A percentile compares a stretch with the other conserved stretches of the same genome.
These are phyloP conservation scores for Echinops telfairi DNA, from an alignment of 2,113 vertebrate genomes.

Conservation along the genomic window DNA sequence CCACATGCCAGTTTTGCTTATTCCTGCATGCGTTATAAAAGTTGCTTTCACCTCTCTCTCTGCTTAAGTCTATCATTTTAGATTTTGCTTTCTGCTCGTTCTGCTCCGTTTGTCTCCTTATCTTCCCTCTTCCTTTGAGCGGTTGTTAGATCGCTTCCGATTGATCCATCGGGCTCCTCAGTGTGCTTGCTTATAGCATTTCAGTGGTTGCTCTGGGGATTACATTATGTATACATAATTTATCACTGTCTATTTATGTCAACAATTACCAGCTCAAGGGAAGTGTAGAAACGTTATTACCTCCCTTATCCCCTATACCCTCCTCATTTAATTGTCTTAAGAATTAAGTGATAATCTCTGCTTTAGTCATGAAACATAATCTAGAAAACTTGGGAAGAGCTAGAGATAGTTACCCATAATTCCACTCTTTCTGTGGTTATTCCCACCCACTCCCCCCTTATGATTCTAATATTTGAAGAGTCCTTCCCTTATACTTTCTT, in stretches of 20 bases:
- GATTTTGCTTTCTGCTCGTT: neutral
- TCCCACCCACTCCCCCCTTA: neutral
- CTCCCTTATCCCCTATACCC: neutral
- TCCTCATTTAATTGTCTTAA: constrained; percentile 6
- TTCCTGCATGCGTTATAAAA: too few species aligned
- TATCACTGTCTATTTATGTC: constrained; percentile 27
- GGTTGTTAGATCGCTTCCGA: constrained; percentile 40
- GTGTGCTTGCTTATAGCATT: neutral
- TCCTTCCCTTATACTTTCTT: neutral
- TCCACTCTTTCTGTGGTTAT: constrained; percentile 26
- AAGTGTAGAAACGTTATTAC: neutral
- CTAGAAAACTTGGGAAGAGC: constrained; percentile 41
- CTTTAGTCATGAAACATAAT: constrained; percentile 33
- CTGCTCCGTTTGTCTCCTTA: neutral
- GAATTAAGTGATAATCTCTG: constrained; percentile 31
- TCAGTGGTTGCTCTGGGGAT: constrained; percentile 10
- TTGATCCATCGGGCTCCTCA: constrained; percentile 16
- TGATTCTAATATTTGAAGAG: neutral
- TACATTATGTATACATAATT: neutral
- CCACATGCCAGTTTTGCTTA: neutral
- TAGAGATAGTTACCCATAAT: neutral
- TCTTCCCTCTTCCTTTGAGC: neutral
- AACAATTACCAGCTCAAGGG: constrained; percentile 9
- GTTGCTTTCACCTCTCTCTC: neutral
- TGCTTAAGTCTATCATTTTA: constrained; percentile 51